Evolutionary conservation across 1,140 invertebrate species (phyloP).

Genomic region (Contarinia nasturtii): DNA sequence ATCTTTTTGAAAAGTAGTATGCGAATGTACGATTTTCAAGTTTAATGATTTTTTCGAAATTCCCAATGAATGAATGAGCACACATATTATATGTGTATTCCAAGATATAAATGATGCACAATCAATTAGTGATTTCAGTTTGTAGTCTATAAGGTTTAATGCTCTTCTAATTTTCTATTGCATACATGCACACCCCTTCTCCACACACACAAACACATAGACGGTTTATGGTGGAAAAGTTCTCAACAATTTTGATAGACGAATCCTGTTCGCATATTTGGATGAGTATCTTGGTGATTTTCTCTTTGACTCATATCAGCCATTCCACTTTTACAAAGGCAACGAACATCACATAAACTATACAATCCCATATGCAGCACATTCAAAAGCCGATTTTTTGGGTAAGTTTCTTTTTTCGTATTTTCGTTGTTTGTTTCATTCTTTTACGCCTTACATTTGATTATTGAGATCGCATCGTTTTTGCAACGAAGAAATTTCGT

Average conservation of each 20-base stretch:
- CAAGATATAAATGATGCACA: too few species aligned
- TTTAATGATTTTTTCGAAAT: too few species aligned
- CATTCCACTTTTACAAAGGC: slow-evolving; percentile 63
- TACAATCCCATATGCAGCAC: slow-evolving; percentile 43
- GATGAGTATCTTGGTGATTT: slow-evolving; percentile 88
- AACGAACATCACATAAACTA: slow-evolving; percentile 55
- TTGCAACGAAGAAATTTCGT: too few species aligned
- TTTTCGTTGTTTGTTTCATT: background rate
- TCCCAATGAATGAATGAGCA: too few species aligned
- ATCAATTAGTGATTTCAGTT: too few species aligned
- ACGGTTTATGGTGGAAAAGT: slow-evolving; percentile 87
- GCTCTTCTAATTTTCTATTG: too few species aligned
- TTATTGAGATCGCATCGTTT: too few species aligned
- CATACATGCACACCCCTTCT: too few species aligned
- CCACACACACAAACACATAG: too few species aligned
- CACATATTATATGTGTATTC: too few species aligned
- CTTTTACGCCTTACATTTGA: too few species aligned
- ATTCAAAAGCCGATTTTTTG: slow-evolving; percentile 44
- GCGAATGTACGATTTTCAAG: background rate
- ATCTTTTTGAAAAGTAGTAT: background rate
- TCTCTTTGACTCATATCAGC: slow-evolving; percentile 72
- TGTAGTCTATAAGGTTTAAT: too few species aligned
- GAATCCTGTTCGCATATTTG: slow-evolving; percentile 73
- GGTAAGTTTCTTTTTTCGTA: slow-evolving; percentile 23
- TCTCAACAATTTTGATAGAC: slow-evolving; percentile 72